A percentile compares a stretch with the other conserved stretches of the same genome.
Conservation (phyloP, 2,113 vertebrate genomes). For the Rhadina sibilatrix region DNA sequence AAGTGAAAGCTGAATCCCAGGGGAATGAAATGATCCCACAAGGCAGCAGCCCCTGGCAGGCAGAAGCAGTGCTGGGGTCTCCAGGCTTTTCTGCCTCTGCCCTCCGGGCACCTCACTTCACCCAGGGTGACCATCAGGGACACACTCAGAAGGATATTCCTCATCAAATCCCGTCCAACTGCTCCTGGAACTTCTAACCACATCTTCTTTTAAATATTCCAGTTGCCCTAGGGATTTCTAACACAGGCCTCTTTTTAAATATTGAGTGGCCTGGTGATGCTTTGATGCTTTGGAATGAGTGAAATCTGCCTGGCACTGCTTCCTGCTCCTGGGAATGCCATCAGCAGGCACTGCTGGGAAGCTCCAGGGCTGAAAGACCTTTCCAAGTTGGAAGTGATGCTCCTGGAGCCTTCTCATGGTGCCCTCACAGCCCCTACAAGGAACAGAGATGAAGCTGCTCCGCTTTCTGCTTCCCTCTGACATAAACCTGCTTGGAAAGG, state of each 20-base stretch:
- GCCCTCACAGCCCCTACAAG: neutral
- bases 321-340: neutral
- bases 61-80: neutral
- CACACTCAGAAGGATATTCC: neutral
- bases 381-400: fast-evolving
- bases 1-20: neutral
- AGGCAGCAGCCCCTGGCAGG: neutral
- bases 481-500: neutral
- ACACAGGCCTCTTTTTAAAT: neutral
- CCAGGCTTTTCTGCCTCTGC: neutral
- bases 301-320: neutral
- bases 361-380: neutral
- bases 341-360: neutral
- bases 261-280: neutral
- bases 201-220: too few species aligned
- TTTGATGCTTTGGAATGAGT: neutral
- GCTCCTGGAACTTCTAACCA: neutral
- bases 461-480: neutral
- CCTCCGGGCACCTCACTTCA: neutral
- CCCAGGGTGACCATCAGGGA: neutral
- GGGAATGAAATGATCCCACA: neutral
- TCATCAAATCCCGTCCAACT: neutral
- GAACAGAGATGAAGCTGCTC: neutral
- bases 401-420: neutral
- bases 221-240: neutral